These are phyloP conservation scores for Sitta carolinensis DNA, from an alignment of 2,797 vertebrate genomes.

Conservation along the genomic window DNA sequence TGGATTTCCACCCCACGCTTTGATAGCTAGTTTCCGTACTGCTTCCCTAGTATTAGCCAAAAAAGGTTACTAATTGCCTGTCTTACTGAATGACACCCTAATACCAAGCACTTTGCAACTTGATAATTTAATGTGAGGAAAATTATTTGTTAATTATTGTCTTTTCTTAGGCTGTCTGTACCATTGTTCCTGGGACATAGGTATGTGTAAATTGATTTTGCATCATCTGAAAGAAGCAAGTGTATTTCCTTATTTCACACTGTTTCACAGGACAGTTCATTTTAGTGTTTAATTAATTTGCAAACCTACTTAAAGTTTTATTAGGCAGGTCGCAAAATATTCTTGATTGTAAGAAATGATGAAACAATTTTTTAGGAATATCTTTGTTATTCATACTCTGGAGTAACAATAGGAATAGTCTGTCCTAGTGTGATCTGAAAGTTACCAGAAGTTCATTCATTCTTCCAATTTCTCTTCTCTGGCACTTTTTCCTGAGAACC, in stretches of 20 bases:
- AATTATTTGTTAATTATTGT: conserved; percentile 3
- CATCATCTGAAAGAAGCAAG: neutral
- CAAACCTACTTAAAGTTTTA: neutral
- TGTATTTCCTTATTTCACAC: neutral
- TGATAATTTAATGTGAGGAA: neutral
- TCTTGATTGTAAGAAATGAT: neutral
- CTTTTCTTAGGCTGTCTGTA: neutral
- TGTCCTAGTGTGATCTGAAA: neutral
- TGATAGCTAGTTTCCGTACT: neutral
- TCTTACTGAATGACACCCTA: neutral
- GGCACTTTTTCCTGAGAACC: neutral
- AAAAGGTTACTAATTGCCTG: neutral
- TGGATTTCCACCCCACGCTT: neutral
- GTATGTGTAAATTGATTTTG: neutral
- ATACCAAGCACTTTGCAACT: neutral
- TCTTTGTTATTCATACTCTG: neutral
- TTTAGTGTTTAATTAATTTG: neutral
- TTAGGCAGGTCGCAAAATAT: neutral
- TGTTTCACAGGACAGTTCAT: neutral
- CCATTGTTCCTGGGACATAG: neutral
- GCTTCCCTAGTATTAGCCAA: neutral
- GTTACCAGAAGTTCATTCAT: neutral
- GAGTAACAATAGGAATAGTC: neutral
- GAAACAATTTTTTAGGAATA: neutral
- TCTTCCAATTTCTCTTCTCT: neutral